Base-by-base conservation (phyloP, 2,888 invertebrate species). In the Pyrocoelia pectoralis region DNA sequence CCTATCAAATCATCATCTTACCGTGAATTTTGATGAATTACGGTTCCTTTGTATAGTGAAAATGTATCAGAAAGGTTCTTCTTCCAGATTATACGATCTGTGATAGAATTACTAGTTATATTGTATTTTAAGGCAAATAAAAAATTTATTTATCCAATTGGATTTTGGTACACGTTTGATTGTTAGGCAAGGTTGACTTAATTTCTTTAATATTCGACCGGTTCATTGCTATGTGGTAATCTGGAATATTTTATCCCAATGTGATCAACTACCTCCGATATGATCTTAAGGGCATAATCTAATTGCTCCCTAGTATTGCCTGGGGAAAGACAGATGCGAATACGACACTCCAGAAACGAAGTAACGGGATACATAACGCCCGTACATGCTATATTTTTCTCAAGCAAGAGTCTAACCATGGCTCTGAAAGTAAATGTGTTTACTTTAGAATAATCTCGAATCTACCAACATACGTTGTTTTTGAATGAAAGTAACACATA, bases 351-450 rank as follows among this genome's bases (percentile, higher is more conserved):
- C 85, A 93, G 91, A 70, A 99, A 87, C 46, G 97, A 94, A 54
- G 98, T 98, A 61, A 98, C 98, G 58, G 98, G 98, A 83, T 97
- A 98, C 68, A 98, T 98, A 59, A 98, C 98, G 63, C 98, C 97
- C 6, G 98, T 98, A 12, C 92, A 89, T 56, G 97, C 98, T 67
- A 99, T 88, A 70, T 93, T 91, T n/a, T 48, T 14, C 10, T 48
- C 40, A n/a, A 4, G 12, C n/a, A 14, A 4, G 15, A 48, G n/a
- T 5, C 12, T n/a, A 24, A 10, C 24, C 6, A 24, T 5, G 6
- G 24, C 24, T 24, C 24, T 24, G 6, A 24, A 24, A 24, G 24
- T n/a, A 24, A 24, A 24, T 6, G 24, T 5, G 24, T 24, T 24
- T 3, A 24, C 6, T 24, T 3, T 24, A 6, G 24, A 6, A 24